Evolutionary conservation across 2,888 invertebrate genomes (phyloP).

Genomic region (Drosophila kuntzei): DNA sequence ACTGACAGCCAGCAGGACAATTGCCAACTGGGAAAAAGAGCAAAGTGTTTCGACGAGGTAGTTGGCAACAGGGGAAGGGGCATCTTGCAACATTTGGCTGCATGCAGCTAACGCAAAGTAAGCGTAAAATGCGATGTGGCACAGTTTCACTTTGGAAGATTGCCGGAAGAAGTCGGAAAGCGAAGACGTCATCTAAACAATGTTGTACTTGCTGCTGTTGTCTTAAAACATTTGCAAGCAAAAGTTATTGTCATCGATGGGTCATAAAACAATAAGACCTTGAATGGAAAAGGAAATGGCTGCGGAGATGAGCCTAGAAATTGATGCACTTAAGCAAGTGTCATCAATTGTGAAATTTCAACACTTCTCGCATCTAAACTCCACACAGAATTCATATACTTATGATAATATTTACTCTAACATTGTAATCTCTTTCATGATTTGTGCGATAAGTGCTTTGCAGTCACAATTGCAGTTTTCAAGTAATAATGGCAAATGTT

Average conservation of each 20-base stretch:
- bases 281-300: slow-evolving; percentile 11
- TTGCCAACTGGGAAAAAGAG: slow-evolving; percentile 15
- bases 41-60: not conserved
- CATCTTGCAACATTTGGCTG: slow-evolving; percentile 21
- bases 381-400: not conserved
- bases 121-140: slow-evolving; percentile 53
- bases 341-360: not conserved
- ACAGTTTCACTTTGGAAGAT: slow-evolving; percentile 26
- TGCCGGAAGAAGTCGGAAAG: slow-evolving; percentile 23
- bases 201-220: slow-evolving; percentile 18
- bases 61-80: not conserved
- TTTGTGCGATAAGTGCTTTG: slow-evolving; percentile 9
- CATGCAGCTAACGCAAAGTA: slow-evolving; percentile 39
- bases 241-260: slow-evolving; percentile 23
- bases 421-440: slow-evolving; percentile 15
- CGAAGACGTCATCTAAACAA: slow-evolving; percentile 36
- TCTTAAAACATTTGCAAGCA: slow-evolving; percentile 29
- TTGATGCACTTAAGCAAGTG: slow-evolving; percentile 4
- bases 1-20: slow-evolving; percentile 37
- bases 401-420: not conserved
- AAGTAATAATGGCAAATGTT: slow-evolving; percentile 18
- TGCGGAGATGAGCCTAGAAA: not conserved
- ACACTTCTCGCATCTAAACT: not conserved
- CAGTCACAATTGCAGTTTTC: not conserved
- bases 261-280: slow-evolving; percentile 38